A percentile compares a stretch with the other conserved stretches of the same genome.
phyloP scores from a whole-genome alignment of 2,113 vertebrate species.

The Lepus europaeus region DNA sequence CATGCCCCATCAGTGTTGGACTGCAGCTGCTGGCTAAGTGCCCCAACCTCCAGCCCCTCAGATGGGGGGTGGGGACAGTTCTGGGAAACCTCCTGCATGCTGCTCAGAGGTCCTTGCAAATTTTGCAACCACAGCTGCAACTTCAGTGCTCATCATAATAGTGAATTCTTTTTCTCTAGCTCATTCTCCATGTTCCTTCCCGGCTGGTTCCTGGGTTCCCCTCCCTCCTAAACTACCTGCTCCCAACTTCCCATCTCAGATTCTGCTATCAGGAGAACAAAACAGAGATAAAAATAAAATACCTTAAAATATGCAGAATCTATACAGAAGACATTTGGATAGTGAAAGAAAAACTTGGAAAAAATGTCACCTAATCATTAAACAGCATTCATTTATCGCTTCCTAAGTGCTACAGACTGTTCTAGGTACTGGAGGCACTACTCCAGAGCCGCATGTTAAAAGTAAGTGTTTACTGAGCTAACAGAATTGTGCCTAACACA shows the following conservation, averaged over 20 bases:
- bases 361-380: slow-evolving; percentile 6
- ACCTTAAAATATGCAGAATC: background rate
- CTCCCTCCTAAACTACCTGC: background rate
- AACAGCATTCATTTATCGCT: background rate
- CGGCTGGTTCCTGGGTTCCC: background rate
- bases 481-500: background rate
- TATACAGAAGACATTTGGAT: background rate
- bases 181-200: background rate
- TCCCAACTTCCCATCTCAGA: background rate
- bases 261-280: background rate
- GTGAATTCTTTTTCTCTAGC: background rate
- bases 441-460: background rate
- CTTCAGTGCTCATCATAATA: fast-evolving
- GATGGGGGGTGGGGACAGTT: too few relatives aligned
- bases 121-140: too few relatives aligned
- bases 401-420: background rate
- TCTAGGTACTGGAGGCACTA: background rate
- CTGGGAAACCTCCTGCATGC: background rate
- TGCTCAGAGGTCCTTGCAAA: background rate
- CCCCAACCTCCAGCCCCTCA: background rate
- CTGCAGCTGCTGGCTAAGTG: background rate
- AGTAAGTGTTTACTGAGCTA: background rate
- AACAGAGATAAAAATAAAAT: background rate
- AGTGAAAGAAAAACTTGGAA: background rate
- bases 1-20: fast-evolving